phyloP scores from a whole-genome alignment of 37 sponge, comb jelly and placozoan species.

The Axinella damicornis region DNA sequence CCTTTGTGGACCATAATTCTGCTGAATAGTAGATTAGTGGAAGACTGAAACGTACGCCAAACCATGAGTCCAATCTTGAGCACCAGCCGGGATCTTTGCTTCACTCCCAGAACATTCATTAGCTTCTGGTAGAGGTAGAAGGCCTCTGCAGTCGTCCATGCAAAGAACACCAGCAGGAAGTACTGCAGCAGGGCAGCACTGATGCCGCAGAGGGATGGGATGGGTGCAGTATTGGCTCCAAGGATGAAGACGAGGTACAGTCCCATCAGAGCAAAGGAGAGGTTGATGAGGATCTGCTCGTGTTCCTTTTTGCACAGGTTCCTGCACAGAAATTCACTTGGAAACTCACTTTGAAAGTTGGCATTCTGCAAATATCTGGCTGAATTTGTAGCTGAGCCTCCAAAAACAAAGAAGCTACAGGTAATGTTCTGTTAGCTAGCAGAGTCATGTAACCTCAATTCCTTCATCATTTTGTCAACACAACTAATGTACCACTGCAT shows the following conservation, averaged over 20 bases:
- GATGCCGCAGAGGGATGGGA: not conserved
- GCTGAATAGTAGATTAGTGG: not conserved
- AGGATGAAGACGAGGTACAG: not conserved
- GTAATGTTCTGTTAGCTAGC: no score
- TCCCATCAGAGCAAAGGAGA: not conserved
- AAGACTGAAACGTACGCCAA: not conserved
- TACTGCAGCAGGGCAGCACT: slow-evolving; percentile 13
- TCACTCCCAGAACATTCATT: not conserved
- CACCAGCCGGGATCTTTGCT: not conserved
- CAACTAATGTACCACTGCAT: no score
- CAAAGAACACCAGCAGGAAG: slow-evolving; percentile 17
- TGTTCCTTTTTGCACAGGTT: slow-evolving; percentile 12
- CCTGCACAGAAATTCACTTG: not conserved
- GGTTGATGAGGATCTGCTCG: slow-evolving; percentile 11
- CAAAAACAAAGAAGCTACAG: no score
- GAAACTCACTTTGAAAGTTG: no score
- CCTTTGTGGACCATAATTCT: no score
- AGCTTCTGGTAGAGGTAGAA: slow-evolving; percentile 3
- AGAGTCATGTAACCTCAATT: no score
- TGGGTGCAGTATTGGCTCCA: not conserved
- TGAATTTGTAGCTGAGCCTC: no score
- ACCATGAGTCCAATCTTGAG: slow-evolving; percentile 1
- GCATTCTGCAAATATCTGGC: no score
- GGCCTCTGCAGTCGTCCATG: slow-evolving; percentile 14
- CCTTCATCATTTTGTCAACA: no score